Evolutionary conservation across 2,113 vertebrate species (phyloP).

Genomic region (Tursiops truncatus): DNA sequence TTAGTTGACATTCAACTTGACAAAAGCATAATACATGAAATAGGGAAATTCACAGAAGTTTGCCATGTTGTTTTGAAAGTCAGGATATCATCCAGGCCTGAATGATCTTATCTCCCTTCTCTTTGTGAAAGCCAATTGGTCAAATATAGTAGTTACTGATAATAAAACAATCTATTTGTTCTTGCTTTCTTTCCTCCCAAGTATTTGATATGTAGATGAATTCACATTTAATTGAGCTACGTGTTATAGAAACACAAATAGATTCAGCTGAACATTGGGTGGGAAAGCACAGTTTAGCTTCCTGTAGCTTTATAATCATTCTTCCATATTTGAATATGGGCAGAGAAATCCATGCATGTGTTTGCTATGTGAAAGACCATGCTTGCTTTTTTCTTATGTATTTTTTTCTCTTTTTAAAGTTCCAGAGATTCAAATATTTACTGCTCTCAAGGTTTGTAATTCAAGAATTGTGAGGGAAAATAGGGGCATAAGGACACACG

Average conservation of each 20-base stretch:
- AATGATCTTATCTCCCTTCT: not conserved
- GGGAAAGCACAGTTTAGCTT: not conserved
- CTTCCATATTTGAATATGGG: not conserved
- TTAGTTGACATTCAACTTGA: not conserved
- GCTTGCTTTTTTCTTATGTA: not conserved
- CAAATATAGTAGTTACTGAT: not conserved
- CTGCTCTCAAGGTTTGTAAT: not conserved
- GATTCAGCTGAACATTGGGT: not conserved
- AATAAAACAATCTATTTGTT: not conserved
- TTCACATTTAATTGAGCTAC: not conserved
- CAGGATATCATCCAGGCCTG: not conserved
- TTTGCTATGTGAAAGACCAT: not conserved
- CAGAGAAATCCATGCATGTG: not conserved
- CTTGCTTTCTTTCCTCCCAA: not conserved
- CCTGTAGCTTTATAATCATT: not conserved
- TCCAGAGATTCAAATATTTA: not conserved
- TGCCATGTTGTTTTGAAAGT: not conserved
- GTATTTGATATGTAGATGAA: not conserved
- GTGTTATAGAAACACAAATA: not conserved
- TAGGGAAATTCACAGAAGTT: not conserved
- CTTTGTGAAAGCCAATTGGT: not conserved
- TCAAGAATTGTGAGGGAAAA: not conserved
- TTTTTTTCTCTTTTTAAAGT: slow-evolving; percentile 8
- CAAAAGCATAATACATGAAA: not conserved
- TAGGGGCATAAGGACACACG: not conserved